Percentiles rank a stretch among this genome's conserved stretches.
phyloP scores from a whole-genome alignment of 2,888 invertebrate genomes.

The Dicranocentrus wangi region DNA sequence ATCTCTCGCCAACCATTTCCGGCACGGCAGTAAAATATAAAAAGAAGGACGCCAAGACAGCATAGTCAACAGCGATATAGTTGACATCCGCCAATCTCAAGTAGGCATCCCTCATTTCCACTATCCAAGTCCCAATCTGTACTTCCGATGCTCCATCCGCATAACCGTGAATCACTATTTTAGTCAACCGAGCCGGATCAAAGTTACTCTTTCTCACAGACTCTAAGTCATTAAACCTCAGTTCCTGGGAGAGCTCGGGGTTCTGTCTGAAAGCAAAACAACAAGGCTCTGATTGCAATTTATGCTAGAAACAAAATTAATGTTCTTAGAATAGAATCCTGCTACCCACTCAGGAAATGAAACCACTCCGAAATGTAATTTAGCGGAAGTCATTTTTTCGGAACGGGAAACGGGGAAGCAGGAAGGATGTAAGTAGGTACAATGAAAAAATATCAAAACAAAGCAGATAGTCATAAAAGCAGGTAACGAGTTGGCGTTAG shows the following conservation, averaged over 20 bases:
- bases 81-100: constrained; percentile 69
- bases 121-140: constrained; percentile 70
- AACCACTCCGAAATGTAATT: background rate
- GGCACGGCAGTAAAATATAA: constrained; percentile 65
- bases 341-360: too few species aligned
- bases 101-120: constrained; percentile 68
- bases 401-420: background rate
- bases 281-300: background rate
- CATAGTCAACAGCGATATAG: constrained; percentile 69
- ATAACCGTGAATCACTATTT: constrained; percentile 70
- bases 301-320: too few species aligned
- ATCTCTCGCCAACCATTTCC: constrained; percentile 52
- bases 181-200: constrained; percentile 61
- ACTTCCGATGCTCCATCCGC: constrained; percentile 69
- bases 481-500: too few species aligned
- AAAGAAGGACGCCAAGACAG: constrained; percentile 60
- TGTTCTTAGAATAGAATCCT: too few species aligned
- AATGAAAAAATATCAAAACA: constrained; percentile 1
- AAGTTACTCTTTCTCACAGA: constrained; percentile 66
- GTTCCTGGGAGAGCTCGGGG: constrained; percentile 64
- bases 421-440: constrained; percentile 13
- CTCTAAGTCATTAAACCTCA: constrained; percentile 62
- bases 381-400: constrained; percentile 13
- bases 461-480: constrained; percentile 1
- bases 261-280: constrained; percentile 61